Evolutionary conservation across 2,888 invertebrate genomes (phyloP).

Genomic region (Anaspis maculata): DNA sequence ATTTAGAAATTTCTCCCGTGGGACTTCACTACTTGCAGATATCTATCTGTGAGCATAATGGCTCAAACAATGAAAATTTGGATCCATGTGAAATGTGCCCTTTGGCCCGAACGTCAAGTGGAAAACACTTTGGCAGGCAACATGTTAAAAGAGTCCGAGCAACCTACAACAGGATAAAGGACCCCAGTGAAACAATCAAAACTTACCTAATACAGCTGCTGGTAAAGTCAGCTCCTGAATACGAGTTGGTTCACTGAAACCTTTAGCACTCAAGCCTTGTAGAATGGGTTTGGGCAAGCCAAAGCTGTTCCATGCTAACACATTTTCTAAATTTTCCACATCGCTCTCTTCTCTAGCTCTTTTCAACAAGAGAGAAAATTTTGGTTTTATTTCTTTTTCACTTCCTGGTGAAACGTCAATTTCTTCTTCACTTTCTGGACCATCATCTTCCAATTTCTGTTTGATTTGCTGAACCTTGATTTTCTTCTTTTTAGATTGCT

Average conservation of each 20-base stretch:
- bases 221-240: conserved; percentile 80
- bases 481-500: conserved; percentile 7
- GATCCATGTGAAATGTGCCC: too few relatives aligned
- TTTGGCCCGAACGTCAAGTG: too few relatives aligned
- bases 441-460: conserved; percentile 5
- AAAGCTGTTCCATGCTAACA: conserved; percentile 57
- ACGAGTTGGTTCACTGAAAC: conserved; percentile 75
- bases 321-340: conserved; percentile 35
- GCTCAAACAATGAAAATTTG: too few relatives aligned
- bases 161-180: too few relatives aligned
- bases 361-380: too few relatives aligned
- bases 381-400: conserved; percentile 1
- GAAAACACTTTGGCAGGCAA: too few relatives aligned
- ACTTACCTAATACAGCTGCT: conserved; percentile 70
- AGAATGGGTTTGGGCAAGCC: conserved; percentile 65
- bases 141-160: too few relatives aligned
- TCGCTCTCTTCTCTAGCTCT: too few relatives aligned
- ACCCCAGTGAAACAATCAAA: too few relatives aligned
- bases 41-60: too few relatives aligned
- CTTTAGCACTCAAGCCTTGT: conserved; percentile 64
- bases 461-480: conserved; percentile 8
- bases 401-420: conserved; percentile 2
- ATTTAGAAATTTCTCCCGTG: too few relatives aligned
- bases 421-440: conserved; percentile 8
- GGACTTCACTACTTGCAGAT: too few relatives aligned